Conservation (phyloP, 2,113 vertebrate genomes). For the Heptranchias perlo region DNA sequence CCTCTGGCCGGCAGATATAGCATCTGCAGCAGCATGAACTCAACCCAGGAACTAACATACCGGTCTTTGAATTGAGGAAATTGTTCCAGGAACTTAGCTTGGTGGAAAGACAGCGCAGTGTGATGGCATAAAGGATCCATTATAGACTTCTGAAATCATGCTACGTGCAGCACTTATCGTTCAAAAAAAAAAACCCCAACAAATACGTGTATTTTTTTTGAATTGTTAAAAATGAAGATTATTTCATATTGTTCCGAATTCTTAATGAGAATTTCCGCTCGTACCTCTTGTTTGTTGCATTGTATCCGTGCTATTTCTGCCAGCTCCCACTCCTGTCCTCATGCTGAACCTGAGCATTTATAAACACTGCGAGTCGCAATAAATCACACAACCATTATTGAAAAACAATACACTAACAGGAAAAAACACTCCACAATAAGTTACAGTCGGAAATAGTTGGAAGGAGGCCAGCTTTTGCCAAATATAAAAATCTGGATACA, state of each 20-base stretch:
- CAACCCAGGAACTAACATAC: background rate
- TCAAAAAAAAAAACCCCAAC: background rate
- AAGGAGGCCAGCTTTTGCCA: background rate
- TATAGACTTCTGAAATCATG: background rate
- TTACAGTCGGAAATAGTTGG: background rate
- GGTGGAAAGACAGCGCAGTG: background rate
- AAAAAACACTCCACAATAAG: slow-evolving; percentile 30
- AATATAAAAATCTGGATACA: background rate
- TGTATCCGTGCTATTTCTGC: background rate
- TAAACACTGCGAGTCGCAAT: slow-evolving; percentile 2
- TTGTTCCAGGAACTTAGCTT: background rate
- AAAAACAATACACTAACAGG: slow-evolving; percentile 15
- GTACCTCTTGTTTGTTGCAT: background rate
- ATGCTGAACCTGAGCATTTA: slow-evolving; percentile 13
- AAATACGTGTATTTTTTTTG: background rate
- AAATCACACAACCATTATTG: slow-evolving; percentile 5
- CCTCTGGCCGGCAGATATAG: no score
- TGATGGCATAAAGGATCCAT: background rate
- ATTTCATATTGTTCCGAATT: background rate
- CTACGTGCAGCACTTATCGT: no score
- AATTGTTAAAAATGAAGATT: slow-evolving; percentile 11
- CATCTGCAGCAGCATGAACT: background rate
- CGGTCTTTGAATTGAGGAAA: background rate
- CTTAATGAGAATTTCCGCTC: background rate
- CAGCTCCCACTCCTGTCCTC: background rate